Evolutionary conservation across 2,888 invertebrate species (phyloP).

Genomic region (Mythimna albipuncta): DNA sequence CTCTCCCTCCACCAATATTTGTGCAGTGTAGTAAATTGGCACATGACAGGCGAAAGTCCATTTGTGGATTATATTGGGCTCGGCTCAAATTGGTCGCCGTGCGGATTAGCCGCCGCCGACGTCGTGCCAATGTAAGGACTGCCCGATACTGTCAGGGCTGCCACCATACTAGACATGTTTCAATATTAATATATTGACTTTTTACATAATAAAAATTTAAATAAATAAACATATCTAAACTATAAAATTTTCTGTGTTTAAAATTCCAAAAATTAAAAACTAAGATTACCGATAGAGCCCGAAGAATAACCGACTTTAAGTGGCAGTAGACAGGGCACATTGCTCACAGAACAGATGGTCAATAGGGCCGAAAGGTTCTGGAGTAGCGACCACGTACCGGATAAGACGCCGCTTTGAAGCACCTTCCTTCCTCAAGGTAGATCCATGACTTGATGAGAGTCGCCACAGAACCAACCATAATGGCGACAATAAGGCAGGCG

Average conservation of each 20-base stretch:
- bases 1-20: conserved; percentile 15
- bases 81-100: conserved; percentile 25
- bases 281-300: neutral
- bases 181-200: neutral
- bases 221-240: neutral
- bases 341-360: no score
- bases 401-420: no score
- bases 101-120: conserved; percentile 29
- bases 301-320: no score
- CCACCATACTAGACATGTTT: neutral
- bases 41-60: conserved; percentile 26
- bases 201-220: no score
- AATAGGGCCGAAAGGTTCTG: no score
- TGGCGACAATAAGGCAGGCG: no score
- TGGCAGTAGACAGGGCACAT: no score
- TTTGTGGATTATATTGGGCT: conserved; percentile 30
- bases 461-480: no score
- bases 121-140: conserved; percentile 15
- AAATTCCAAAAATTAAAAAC: neutral
- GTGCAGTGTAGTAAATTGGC: conserved; percentile 27
- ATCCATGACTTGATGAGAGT: no score
- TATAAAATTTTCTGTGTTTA: neutral
- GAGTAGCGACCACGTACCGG: no score
- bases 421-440: no score
- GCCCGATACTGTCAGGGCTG: conserved; percentile 12